phyloP scores from a whole-genome alignment of 2,797 vertebrate species.

The Mycteria americana region DNA sequence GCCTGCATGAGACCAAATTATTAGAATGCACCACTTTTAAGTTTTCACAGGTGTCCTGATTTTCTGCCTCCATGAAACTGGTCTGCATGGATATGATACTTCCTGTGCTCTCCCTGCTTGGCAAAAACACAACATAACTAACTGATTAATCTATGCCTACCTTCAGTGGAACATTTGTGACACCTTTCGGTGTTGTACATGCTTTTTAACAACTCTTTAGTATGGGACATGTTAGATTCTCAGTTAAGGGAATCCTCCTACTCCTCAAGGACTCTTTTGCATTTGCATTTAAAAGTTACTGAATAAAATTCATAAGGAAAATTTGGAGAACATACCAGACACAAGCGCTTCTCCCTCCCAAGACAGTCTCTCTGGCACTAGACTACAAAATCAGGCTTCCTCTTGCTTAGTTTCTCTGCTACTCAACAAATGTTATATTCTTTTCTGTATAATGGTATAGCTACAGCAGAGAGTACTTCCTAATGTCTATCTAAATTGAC shows the following conservation, averaged over 20 bases:
- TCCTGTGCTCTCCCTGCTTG: neutral
- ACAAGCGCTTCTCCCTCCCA: neutral
- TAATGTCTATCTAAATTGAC: neutral
- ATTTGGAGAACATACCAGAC: neutral
- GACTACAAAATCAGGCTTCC: neutral
- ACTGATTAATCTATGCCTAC: neutral
- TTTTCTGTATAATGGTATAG: neutral
- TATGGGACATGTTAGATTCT: neutral
- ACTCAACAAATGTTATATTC: neutral
- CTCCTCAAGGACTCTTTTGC: neutral
- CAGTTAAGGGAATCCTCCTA: neutral
- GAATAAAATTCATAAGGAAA: neutral
- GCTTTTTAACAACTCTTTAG: neutral
- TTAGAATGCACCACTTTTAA: neutral
- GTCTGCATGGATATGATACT: neutral
- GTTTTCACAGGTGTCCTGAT: neutral
- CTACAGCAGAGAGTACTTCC: neutral
- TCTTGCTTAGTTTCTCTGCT: neutral
- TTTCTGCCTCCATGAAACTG: neutral
- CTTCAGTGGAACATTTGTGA: neutral
- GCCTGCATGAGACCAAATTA: neutral
- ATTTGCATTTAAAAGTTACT: conserved; percentile 23
- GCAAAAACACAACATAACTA: neutral
- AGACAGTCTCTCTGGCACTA: neutral
- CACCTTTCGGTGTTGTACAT: neutral